A percentile compares a stretch with the other conserved stretches of the same genome.
Conservation (phyloP, 1,140 invertebrate species). For the Coenobita brevimanus region DNA sequence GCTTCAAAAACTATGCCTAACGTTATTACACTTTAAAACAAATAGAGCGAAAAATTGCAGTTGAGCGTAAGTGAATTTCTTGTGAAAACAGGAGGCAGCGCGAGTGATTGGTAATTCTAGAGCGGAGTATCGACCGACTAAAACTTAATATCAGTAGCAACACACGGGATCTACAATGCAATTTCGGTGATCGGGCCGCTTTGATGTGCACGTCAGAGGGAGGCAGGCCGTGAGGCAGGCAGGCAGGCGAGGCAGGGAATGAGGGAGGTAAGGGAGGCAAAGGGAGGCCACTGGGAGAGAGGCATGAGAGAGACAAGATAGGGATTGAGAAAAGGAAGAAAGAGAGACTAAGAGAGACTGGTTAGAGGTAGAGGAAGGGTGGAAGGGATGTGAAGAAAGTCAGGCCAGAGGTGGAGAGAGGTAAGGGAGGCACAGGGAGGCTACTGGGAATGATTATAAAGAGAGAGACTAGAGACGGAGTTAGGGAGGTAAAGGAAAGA, state of each 20-base stretch:
- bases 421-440: background rate
- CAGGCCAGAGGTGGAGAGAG: background rate
- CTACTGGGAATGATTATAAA: background rate
- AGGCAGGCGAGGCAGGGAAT: background rate
- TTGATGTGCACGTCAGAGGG: constrained; percentile 43
- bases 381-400: background rate
- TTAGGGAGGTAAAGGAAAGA: background rate
- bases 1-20: no score
- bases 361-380: background rate
- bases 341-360: background rate
- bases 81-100: background rate
- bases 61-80: background rate
- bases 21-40: no score
- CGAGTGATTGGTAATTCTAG: constrained; percentile 25
- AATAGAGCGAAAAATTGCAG: no score
- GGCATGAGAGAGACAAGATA: background rate
- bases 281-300: background rate
- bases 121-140: constrained; percentile 45
- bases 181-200: constrained; percentile 44
- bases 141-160: constrained; percentile 61
- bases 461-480: no score
- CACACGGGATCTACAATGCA: constrained; percentile 51
- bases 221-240: background rate
- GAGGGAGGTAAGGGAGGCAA: background rate
- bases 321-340: no score